Base-by-base conservation (phyloP, 1,140 invertebrate species). In the Yoshiicerus persimilis region DNA sequence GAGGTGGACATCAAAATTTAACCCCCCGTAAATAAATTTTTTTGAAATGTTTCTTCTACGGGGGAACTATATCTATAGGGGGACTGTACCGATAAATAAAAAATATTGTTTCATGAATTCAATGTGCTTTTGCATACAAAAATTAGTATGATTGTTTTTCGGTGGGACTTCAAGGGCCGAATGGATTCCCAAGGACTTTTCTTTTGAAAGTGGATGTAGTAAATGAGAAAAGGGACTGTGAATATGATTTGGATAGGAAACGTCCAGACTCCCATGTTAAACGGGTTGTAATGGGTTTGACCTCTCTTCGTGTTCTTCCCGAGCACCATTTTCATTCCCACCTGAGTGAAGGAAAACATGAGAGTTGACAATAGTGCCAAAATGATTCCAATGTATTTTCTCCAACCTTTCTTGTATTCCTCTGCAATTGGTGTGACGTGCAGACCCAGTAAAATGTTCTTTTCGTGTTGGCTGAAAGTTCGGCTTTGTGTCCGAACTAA, bases 191-290 rank as follows among this genome's bases (percentile, higher is more conserved):
- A 62, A 34, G 56, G 0, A 11, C 23, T 4, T 23, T 83, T 39
- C 3, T 80, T 20, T 23, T 62, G 2, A 30, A 34, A n/a, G 10
- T n/a, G 32, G 13, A 0, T 56, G 11, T 11, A 9, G 30, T 66
- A 64, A 3, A 93, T 64, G 6, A 93, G 89, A 13, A 92, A 62
- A 0, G 92, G 83, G 27, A 88, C 13, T 16, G 38, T 64, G 0
- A 86, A 16, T 1, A 75, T 0, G 6, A 38, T 56, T 34, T 38
- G 36, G 4, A 86, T 0, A 11, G 36, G 64, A 56, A 88, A 88
- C 4, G 30, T 77, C 84, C 83, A 88, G 11, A 47, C 25, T 41
- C 62, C 87, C 34, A 88, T 47, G n/a, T 88, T 88, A 25, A 88
- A 86, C 1, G 87, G 87, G 39, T n/a, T 25, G 64, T 11, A 66